Evolutionary conservation across 2,888 invertebrate species (phyloP).

Genomic region (Melanostoma scalare): DNA sequence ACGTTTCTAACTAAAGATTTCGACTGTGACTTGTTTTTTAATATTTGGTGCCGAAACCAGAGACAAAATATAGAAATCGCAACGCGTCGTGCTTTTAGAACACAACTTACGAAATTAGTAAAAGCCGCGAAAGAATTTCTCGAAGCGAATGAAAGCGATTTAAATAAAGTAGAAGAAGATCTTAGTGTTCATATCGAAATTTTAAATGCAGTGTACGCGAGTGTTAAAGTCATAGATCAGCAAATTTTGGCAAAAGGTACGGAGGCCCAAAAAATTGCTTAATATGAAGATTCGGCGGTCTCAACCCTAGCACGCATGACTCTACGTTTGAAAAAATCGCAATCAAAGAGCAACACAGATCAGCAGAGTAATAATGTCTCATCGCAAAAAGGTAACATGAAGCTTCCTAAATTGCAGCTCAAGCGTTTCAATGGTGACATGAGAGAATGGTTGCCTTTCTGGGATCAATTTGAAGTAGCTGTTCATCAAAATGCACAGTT

Average conservation of each 20-base stretch:
- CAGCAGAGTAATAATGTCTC: too few species aligned
- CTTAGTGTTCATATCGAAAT: constrained; percentile 2
- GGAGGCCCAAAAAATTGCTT: constrained; percentile 8
- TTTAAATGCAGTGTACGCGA: constrained; percentile 8
- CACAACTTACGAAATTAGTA: constrained; percentile 16
- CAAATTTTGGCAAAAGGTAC: background rate
- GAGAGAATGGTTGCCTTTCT: too few species aligned
- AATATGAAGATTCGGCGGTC: too few species aligned
- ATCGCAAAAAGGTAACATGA: too few species aligned
- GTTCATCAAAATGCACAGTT: constrained; percentile 11
- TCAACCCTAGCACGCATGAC: background rate
- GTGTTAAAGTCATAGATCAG: constrained; percentile 18
- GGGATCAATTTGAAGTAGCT: constrained; percentile 4
- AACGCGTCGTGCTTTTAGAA: constrained; percentile 15
- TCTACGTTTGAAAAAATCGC: background rate
- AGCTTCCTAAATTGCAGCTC: too few species aligned
- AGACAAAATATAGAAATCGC: constrained; percentile 2
- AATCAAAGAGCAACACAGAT: constrained; percentile 5
- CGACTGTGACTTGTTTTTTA: too few species aligned
- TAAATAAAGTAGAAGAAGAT: background rate
- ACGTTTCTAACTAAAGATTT: too few species aligned
- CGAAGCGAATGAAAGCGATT: background rate
- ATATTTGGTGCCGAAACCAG: constrained; percentile 21
- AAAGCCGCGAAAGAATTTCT: constrained; percentile 20
- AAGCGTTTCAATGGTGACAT: too few species aligned